Evolutionary conservation across 2,113 vertebrate genomes (phyloP), one percentile per base, ranked within the genome.

Genomic region (Proteles cristata): DNA sequence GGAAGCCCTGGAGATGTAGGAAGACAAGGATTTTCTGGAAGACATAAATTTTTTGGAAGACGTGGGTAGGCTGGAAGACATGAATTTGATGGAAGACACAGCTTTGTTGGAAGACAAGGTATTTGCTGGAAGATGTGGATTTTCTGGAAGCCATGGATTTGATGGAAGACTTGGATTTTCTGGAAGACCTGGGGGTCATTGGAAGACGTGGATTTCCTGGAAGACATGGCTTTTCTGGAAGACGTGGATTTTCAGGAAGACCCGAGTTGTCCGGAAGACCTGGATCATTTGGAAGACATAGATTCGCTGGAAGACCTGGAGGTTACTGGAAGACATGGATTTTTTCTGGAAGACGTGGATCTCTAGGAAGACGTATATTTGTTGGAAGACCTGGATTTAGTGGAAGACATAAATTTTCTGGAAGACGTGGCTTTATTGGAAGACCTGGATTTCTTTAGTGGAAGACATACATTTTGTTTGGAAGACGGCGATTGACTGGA

Each of bases 131-230:
- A 97, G 93, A 76, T 28, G 7, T 73, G 33, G 66, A 92, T 93
- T 90, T 48, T 39, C 63, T 68, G 93, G 95, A 96, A 86, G 82
- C 25, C 43, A 65, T 82, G n/a, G 53, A 80, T 94, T 87, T 81
- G 5, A 15, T 82, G 48, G 93, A 82, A 88, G 93, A 88, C 39
- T 7, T 77, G 61, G 39, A 81, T 87, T 68, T 95, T 45, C 87
- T 43, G 45, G 71, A 93, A 96, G 95, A 69, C 68, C 11, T 66
- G 63, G 90, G 48, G 39, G 25, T 92, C 45, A 35, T 0, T 68
- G 93, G 97, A 98, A 98, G 92, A 88, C 73, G 19, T 92, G 39
- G 43, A 96, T 97, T 90, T 87, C 65, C 66, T 65, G 94, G 88
- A 97, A 97, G 93, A 92, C 83, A 63, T 93, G 68, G 69, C 25